Conservation (phyloP, 2,797 vertebrate species). For the Myotis planiceps region DNA sequence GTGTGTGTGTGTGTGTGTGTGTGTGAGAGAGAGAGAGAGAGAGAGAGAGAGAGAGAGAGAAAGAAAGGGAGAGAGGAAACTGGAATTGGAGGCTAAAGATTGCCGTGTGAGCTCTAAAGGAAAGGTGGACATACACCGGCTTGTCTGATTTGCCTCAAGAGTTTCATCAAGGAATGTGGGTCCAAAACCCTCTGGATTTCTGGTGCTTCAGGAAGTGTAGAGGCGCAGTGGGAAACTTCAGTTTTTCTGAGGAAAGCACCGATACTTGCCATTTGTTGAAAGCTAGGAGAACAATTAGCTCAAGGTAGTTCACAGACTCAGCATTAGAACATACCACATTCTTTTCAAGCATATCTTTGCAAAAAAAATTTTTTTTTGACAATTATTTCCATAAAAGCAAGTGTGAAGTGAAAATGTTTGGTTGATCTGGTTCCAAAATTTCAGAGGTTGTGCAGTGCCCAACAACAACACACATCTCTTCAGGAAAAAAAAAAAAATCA, state of each 20-base stretch:
- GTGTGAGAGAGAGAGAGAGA: not conserved
- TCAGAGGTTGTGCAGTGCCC: not conserved
- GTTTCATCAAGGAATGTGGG: not conserved
- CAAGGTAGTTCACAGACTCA: not conserved
- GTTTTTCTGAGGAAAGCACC: not conserved
- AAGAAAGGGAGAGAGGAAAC: not conserved
- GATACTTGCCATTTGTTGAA: not conserved
- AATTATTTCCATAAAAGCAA: not conserved
- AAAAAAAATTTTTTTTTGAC: not conserved
- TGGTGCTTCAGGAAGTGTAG: not conserved
- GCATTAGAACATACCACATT: not conserved
- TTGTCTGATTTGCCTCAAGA: not conserved
- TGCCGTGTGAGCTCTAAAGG: not conserved
- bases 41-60: not conserved
- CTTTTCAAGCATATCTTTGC: not conserved
- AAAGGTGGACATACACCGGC: not conserved
- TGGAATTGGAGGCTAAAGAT: not conserved
- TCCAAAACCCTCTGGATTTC: not conserved
- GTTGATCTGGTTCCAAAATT: not conserved
- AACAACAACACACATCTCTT: not conserved
- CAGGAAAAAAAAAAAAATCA: not conserved
- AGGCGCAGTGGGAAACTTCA: not conserved
- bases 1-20: not conserved
- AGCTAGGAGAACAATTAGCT: not conserved
- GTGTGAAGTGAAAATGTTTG: not conserved